phyloP scores from a whole-genome alignment of 2,888 invertebrate species.

The Apoda limacodes region DNA sequence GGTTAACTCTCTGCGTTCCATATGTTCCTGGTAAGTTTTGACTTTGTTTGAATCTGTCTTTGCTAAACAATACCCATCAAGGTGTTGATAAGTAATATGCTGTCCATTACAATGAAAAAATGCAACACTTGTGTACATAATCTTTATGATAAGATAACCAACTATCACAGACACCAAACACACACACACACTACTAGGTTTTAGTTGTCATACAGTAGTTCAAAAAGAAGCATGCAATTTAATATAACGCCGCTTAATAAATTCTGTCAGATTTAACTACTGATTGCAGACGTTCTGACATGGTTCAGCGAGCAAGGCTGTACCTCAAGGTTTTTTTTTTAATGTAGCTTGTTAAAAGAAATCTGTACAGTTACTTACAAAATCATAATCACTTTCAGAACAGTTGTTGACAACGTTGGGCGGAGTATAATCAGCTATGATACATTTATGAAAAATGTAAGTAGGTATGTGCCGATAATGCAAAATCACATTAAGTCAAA shows the following conservation, averaged over 20 bases:
- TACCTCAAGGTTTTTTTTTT: conserved; percentile 26
- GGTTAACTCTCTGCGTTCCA: conserved; percentile 57
- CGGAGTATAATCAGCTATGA: no score
- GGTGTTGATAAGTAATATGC: conserved; percentile 45
- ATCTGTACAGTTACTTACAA: conserved; percentile 30
- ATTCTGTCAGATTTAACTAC: no score
- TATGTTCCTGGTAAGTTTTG: conserved; percentile 35
- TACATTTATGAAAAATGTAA: no score
- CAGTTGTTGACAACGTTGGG: no score
- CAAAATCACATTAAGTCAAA: no score
- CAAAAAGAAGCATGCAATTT: no score
- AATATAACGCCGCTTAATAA: no score
- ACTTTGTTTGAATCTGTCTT: conserved; percentile 27
- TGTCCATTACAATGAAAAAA: conserved; percentile 50
- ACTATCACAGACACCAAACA: no score
- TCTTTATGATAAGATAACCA: conserved; percentile 63
- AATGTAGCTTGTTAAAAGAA: conserved; percentile 17
- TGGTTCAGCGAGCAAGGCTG: conserved; percentile 29
- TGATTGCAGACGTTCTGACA: conserved; percentile 19
- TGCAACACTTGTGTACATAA: conserved; percentile 62
- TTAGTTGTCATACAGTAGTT: conserved; percentile 24
- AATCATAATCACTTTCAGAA: no score
- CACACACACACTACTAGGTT: conserved; percentile 18
- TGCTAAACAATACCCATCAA: conserved; percentile 23
- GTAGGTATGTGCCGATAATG: no score